Percentiles rank a stretch among this genome's conserved stretches.
These are phyloP conservation scores for Oxyscelio sp. DNA, from an alignment of 2,888 invertebrate genomes.

Conservation along the genomic window DNA sequence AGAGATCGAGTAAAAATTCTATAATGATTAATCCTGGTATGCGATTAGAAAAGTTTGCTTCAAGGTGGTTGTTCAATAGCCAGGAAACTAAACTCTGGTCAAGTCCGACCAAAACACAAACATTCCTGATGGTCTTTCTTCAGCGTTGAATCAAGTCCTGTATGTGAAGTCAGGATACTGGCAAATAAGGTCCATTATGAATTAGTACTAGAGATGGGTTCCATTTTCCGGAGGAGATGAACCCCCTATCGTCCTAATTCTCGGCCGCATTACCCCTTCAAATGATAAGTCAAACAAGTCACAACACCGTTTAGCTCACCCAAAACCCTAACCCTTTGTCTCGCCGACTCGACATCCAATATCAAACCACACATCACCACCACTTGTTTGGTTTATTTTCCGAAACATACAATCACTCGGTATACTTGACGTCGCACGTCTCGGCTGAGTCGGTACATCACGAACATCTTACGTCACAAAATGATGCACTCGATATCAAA, in stretches of 20 bases:
- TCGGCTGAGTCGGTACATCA: slow-evolving; percentile 41
- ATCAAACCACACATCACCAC: neutral
- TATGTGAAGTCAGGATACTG: too few species aligned
- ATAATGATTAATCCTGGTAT: too few species aligned
- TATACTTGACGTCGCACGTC: slow-evolving; percentile 3
- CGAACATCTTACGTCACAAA: slow-evolving; percentile 35
- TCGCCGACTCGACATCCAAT: neutral
- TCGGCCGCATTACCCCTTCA: neutral
- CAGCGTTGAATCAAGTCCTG: too few species aligned
- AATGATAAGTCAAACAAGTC: neutral
- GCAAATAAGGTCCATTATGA: too few species aligned
- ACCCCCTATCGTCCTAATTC: neutral
- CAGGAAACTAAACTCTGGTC: too few species aligned
- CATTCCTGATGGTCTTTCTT: too few species aligned
- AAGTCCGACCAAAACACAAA: too few species aligned
- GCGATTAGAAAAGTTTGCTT: too few species aligned
- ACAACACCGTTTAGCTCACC: neutral
- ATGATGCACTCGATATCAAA: slow-evolving; percentile 50
- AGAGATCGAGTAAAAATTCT: too few species aligned
- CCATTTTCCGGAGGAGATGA: too few species aligned
- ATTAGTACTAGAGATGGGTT: too few species aligned
- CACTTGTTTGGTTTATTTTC: slow-evolving; percentile 11
- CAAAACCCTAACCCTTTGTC: neutral
- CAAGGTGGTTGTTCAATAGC: too few species aligned
- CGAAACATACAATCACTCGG: neutral